Conservation (phyloP, 2,797 vertebrate genomes). For the Rhynchonycteris naso region DNA sequence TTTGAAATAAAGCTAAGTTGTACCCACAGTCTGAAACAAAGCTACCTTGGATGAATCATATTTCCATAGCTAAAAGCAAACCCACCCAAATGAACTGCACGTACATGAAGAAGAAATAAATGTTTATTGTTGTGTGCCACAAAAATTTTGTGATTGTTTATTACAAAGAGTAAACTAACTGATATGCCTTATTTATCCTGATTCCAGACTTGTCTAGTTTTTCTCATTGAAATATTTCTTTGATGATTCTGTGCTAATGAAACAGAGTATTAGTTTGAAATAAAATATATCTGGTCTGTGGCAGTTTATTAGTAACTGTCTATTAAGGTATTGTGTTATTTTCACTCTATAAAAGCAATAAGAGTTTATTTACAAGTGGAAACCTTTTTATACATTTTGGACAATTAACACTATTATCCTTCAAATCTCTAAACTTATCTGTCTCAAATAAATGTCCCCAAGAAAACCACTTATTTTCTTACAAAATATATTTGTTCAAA, state of each 20-base stretch:
- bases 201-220: neutral
- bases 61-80: neutral
- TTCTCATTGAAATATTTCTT: neutral
- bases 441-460: neutral
- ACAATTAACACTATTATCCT: neutral
- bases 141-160: neutral
- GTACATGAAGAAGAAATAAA: neutral
- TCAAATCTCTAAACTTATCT: neutral
- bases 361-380: neutral
- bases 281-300: neutral
- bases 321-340: neutral
- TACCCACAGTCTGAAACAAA: neutral
- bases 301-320: neutral
- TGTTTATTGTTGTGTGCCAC: neutral
- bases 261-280: neutral
- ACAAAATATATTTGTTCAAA: neutral
- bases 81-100: neutral
- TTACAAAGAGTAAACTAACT: neutral
- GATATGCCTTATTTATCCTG: neutral
- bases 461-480: conserved; percentile 9
- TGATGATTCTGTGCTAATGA: neutral
- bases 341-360: neutral
- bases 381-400: neutral
- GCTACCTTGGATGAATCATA: neutral
- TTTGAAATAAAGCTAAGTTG: neutral